A percentile compares a stretch with the other conserved stretches of the same genome.
These are phyloP conservation scores for Caenorhabditis sinica DNA, from an alignment of 2,888 invertebrate species.

Conservation along the genomic window DNA sequence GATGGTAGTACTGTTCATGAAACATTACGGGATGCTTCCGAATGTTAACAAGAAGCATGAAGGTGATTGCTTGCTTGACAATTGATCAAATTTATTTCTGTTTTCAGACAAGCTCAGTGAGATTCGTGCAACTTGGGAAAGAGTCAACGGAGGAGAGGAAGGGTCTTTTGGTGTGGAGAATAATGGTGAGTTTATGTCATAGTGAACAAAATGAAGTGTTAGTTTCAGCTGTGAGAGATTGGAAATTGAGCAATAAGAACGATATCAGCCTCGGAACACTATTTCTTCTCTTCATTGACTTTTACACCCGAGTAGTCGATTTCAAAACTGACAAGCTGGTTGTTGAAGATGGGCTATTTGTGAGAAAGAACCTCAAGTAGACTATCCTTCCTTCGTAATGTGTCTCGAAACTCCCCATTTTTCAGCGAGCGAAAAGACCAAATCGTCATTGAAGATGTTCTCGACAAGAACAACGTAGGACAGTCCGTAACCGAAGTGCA, in stretches of 20 bases:
- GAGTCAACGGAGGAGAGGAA: constrained; percentile 18
- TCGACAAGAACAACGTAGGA: constrained; percentile 21
- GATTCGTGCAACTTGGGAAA: not conserved
- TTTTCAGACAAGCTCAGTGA: constrained; percentile 10
- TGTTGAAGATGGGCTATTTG: not conserved
- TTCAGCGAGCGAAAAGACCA: not conserved
- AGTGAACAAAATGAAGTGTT: not conserved
- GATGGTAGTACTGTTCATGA: constrained; percentile 32
- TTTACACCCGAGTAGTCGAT: constrained; percentile 15
- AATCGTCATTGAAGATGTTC: constrained; percentile 20
- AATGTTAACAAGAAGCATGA: constrained; percentile 6
- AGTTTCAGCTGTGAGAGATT: constrained; percentile 17
- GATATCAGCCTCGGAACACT: constrained; percentile 35
- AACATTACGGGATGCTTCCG: constrained; percentile 24
- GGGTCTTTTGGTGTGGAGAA: constrained; percentile 20
- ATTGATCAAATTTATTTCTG: no score
- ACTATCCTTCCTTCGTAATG: not conserved
- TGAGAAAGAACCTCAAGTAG: not conserved
- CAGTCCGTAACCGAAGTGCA: not conserved
- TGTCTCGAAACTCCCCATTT: not conserved
- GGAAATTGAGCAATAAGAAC: not conserved
- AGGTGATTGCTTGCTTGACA: not conserved
- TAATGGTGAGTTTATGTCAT: not conserved
- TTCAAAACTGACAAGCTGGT: not conserved
- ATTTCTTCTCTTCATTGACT: constrained; percentile 28